A percentile compares a stretch with the other conserved stretches of the same genome.
These are phyloP conservation scores for Heliconius congener DNA, from an alignment of 1,140 invertebrate species.

Conservation along the genomic window DNA sequence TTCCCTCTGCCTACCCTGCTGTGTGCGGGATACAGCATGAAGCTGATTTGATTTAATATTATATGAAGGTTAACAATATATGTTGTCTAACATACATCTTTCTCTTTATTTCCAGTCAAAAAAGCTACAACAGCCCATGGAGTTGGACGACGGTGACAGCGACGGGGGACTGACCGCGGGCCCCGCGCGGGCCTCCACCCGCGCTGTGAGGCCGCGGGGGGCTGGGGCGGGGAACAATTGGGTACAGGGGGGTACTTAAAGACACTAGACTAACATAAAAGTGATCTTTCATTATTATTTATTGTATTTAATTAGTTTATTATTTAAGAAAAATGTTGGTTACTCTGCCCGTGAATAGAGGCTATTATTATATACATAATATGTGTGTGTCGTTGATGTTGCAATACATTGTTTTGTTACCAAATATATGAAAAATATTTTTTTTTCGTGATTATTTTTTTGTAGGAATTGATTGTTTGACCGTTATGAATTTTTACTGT, in stretches of 20 bases:
- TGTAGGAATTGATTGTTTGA: neutral
- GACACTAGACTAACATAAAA: neutral
- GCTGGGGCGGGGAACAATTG: neutral
- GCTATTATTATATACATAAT: slow-evolving; percentile 3
- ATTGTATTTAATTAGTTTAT: slow-evolving; percentile 9
- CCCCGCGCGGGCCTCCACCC: slow-evolving; percentile 76
- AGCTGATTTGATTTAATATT: no score
- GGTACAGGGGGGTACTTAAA: slow-evolving; percentile 16
- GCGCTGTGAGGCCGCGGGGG: slow-evolving; percentile 55
- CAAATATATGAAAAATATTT: slow-evolving; percentile 7
- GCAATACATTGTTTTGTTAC: slow-evolving; percentile 18
- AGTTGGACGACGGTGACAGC: slow-evolving; percentile 79
- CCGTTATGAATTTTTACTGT: neutral
- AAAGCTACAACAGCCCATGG: slow-evolving; percentile 78
- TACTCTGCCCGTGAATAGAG: neutral
- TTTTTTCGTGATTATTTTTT: neutral
- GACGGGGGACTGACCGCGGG: slow-evolving; percentile 79
- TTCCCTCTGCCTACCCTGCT: no score
- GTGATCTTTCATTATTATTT: neutral
- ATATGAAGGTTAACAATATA: neutral
- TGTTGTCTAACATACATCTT: slow-evolving; percentile 21
- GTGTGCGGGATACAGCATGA: no score
- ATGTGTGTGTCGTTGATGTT: slow-evolving; percentile 17
- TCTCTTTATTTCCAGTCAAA: slow-evolving; percentile 71
- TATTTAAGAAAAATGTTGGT: neutral